Evolutionary conservation across 2,888 invertebrate genomes (phyloP).

Genomic region (Antitype chi): DNA sequence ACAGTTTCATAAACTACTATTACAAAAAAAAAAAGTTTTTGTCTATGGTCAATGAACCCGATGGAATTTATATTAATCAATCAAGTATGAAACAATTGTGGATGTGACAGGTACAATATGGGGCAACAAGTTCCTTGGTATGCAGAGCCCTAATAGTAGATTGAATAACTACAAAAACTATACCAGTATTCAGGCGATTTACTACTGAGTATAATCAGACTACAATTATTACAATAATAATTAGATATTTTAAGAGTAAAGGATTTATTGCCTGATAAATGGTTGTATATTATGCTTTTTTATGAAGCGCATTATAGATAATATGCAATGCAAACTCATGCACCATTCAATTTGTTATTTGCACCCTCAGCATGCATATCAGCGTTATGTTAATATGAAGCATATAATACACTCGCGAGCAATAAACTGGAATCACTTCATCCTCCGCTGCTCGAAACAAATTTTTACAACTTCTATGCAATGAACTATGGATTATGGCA

Average conservation of each 20-base stretch:
- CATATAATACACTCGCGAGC: too few relatives aligned
- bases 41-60: background rate
- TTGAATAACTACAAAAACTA: background rate
- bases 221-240: slow-evolving; percentile 6
- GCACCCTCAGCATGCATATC: slow-evolving; percentile 50
- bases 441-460: too few relatives aligned
- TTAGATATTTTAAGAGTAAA: background rate
- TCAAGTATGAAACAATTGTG: background rate
- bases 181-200: slow-evolving; percentile 4
- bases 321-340: slow-evolving; percentile 54
- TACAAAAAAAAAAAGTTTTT: background rate
- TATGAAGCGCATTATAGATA: slow-evolving; percentile 33
- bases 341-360: slow-evolving; percentile 37
- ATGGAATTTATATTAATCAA: background rate
- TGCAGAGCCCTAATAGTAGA: slow-evolving; percentile 16
- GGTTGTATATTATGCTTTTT: background rate
- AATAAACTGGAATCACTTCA: too few relatives aligned
- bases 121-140: background rate
- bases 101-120: too few relatives aligned
- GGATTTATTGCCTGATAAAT: slow-evolving; percentile 10
- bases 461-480: too few relatives aligned
- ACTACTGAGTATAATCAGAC: background rate
- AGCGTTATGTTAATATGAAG: slow-evolving; percentile 41
- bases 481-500: too few relatives aligned
- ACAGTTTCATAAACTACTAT: too few relatives aligned